Conservation (phyloP, 2,113 vertebrate species). For the Sylvia atricapilla region DNA sequence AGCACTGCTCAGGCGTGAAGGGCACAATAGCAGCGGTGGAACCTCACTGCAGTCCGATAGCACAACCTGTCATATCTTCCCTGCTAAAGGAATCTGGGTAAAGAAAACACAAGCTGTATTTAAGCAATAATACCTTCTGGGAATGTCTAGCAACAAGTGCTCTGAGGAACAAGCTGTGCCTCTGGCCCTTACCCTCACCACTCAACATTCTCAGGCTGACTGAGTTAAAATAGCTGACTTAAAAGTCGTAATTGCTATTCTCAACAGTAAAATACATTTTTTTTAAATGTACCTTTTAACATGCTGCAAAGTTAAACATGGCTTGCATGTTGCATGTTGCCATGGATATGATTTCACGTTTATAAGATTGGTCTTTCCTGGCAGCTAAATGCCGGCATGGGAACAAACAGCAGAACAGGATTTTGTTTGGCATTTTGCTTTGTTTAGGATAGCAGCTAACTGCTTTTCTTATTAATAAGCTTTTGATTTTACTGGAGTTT, state of each 20-base stretch:
- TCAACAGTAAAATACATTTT: not conserved
- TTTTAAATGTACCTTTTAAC: constrained; percentile 17
- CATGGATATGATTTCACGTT: constrained; percentile 63
- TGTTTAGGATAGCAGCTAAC: not conserved
- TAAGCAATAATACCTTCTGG: constrained; percentile 36
- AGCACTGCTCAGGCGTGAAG: not conserved
- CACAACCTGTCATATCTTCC: not conserved
- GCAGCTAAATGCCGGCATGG: constrained; percentile 28
- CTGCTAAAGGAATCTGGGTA: not conserved
- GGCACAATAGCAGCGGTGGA: not conserved
- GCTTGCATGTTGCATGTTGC: constrained; percentile 50
- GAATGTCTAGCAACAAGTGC: constrained; percentile 14
- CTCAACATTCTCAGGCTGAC: not conserved
- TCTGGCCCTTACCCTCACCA: not conserved
- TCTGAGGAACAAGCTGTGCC: constrained; percentile 7
- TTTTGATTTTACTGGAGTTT: constrained; percentile 21
- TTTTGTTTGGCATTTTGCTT: constrained; percentile 35
- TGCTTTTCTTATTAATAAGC: not conserved
- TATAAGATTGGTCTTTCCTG: constrained; percentile 40
- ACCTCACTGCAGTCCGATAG: not conserved
- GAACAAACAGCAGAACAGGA: constrained; percentile 29
- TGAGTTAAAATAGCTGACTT: constrained; percentile 25
- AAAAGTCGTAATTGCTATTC: constrained; percentile 17
- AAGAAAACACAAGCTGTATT: constrained; percentile 42
- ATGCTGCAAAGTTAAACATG: constrained; percentile 38